Base-by-base conservation (phyloP, 1,140 invertebrate species). In the Camponotus vicinus region DNA sequence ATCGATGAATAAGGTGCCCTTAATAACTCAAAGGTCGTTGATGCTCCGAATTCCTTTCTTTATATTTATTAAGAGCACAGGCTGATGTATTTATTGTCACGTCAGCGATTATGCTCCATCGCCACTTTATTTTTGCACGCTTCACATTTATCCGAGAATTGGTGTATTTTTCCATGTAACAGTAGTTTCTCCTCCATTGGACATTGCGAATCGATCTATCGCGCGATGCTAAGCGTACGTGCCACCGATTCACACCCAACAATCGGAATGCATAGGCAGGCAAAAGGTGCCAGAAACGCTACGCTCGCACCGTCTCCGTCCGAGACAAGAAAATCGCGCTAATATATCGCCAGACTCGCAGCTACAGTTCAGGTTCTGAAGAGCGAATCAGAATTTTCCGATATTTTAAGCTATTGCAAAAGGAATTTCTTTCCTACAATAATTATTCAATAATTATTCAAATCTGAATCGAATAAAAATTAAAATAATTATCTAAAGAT, bases 191-290 rank as follows among this genome's bases (percentile, higher is more conserved):
- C 52, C 67, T 82, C 8, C 67, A 73, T 45, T 82, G 66, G 37
- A 82, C 40, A 82, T 7, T 52, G 52, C 52, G 49, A 71, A 45
- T 82, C 66, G 66, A 71, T 80, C 40, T 75, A 63, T 76, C 40
- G 71, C 42, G 42, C 57, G n/a, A 75, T 32, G 55, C 49, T 76
- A 52, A 67, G 11, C 45, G 77, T 85, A 63, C 78, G 77, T 86
- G 71, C 55, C 77, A 32, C 66, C 57, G 83, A 89, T 91, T 91
- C 90, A 88, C 91, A 91, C 88, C 86, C 80, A 91, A 89, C 88
- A 70, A 86, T 69, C 78, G 90, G 88, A 90, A 91, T 91, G 90
- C 80, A 84, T 45, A 55, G 66, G 27, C 70, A 59, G 63, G 59
- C 80, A 87, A 87, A 91, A 90, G 87, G 80, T 66, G 71, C 55